Evolutionary conservation across 2,113 vertebrate species (phyloP).

Genomic region (Phalacrocorax aristotelis): DNA sequence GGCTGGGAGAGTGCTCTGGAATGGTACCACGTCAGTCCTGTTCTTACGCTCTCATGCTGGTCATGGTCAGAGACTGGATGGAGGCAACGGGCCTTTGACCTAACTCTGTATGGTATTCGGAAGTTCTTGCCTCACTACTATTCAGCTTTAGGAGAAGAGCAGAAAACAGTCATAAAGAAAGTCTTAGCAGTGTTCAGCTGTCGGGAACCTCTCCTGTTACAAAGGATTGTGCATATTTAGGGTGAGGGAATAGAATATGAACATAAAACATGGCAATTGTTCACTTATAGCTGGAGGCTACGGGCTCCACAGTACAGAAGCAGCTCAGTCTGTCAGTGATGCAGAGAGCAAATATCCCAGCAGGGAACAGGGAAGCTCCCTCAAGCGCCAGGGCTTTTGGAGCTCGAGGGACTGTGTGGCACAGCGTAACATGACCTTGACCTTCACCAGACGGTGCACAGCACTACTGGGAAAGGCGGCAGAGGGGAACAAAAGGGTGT

Average conservation of each 20-base stretch:
- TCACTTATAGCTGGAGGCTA: neutral
- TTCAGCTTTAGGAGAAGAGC: neutral
- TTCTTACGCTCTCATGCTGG: neutral
- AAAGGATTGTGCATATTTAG: neutral
- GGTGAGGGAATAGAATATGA: neutral
- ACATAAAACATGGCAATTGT: neutral
- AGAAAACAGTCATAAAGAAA: neutral
- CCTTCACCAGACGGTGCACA: neutral
- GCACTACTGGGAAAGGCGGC: neutral
- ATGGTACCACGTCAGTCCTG: neutral
- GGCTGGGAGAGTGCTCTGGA: neutral
- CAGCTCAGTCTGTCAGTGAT: neutral
- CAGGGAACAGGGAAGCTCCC: neutral
- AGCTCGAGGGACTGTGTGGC: neutral
- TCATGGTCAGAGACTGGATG: neutral
- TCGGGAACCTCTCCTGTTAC: neutral
- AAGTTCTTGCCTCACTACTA: neutral
- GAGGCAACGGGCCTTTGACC: neutral
- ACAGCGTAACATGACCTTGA: neutral
- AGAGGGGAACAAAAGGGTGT: neutral
- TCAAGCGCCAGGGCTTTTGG: neutral
- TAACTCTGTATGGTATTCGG: neutral
- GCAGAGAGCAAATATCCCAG: neutral
- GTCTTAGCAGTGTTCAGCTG: neutral
- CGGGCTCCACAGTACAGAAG: neutral